These are phyloP conservation scores for Macroglossus sobrinus DNA, from an alignment of 2,113 vertebrate species.

Conservation along the genomic window DNA sequence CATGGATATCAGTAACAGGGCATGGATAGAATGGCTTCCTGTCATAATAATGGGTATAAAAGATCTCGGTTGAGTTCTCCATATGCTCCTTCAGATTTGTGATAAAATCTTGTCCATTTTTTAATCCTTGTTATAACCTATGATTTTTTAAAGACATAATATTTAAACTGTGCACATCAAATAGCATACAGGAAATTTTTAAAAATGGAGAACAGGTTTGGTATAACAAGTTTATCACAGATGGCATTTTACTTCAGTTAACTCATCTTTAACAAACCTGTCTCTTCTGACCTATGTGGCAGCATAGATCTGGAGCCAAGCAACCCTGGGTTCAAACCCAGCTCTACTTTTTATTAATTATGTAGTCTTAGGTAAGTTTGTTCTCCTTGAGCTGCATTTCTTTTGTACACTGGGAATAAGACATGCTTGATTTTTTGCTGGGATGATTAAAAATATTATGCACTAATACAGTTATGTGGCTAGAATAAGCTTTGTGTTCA, in stretches of 20 bases:
- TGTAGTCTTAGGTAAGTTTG: background rate
- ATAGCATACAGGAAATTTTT: background rate
- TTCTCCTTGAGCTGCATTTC: background rate
- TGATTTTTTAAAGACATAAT: background rate
- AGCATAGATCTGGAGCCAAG: background rate
- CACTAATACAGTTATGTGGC: background rate
- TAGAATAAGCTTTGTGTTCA: background rate
- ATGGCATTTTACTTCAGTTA: slow-evolving; percentile 29
- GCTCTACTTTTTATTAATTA: slow-evolving; percentile 28
- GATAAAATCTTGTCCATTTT: slow-evolving; percentile 4
- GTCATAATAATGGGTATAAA: background rate
- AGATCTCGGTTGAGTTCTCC: background rate
- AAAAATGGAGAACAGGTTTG: background rate
- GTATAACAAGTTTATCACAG: background rate
- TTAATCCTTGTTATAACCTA: background rate
- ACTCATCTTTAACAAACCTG: background rate
- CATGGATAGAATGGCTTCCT: background rate
- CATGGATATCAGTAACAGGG: background rate
- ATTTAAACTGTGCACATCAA: background rate
- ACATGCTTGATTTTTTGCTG: background rate
- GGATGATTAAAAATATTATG: background rate
- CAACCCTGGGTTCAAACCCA: background rate
- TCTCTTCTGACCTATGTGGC: background rate
- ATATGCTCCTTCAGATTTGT: background rate
- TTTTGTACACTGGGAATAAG: slow-evolving; percentile 17